Evolutionary conservation across 2,113 vertebrate species (phyloP).

Genomic region (Piliocolobus tephrosceles): DNA sequence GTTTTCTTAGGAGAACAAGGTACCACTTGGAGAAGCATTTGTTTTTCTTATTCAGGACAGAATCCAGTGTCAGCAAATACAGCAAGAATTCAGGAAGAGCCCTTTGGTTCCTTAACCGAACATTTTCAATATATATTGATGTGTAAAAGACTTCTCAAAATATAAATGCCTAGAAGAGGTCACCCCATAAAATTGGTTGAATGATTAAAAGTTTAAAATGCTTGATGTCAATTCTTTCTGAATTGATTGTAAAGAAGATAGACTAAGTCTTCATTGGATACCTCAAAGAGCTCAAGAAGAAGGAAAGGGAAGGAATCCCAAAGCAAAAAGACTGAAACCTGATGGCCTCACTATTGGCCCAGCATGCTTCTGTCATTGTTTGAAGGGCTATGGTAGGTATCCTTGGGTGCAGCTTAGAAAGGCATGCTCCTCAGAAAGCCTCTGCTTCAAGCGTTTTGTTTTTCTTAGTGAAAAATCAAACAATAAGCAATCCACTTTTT

Average conservation of each 20-base stretch:
- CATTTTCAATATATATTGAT: neutral
- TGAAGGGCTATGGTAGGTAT: rapidly evolving
- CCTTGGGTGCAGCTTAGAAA: neutral
- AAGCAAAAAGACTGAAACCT: neutral
- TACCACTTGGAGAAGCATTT: neutral
- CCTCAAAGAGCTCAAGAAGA: neutral
- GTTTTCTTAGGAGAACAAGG: neutral
- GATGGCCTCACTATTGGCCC: neutral
- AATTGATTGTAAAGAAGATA: neutral
- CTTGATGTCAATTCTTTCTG: neutral
- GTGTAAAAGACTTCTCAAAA: neutral
- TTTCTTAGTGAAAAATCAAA: neutral
- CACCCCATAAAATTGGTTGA: neutral
- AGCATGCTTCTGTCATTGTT: neutral
- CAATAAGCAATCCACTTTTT: neutral
- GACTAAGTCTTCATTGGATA: neutral
- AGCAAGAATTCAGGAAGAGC: neutral
- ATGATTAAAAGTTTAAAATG: neutral
- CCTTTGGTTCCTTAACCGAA: neutral
- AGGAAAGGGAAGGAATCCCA: neutral
- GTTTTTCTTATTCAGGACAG: neutral
- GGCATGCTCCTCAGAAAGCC: neutral
- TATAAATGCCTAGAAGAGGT: neutral
- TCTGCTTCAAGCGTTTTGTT: neutral
- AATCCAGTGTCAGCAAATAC: neutral